These are phyloP conservation scores for Creontiades dilutus DNA, from an alignment of 2,888 invertebrate species.

Conservation along the genomic window DNA sequence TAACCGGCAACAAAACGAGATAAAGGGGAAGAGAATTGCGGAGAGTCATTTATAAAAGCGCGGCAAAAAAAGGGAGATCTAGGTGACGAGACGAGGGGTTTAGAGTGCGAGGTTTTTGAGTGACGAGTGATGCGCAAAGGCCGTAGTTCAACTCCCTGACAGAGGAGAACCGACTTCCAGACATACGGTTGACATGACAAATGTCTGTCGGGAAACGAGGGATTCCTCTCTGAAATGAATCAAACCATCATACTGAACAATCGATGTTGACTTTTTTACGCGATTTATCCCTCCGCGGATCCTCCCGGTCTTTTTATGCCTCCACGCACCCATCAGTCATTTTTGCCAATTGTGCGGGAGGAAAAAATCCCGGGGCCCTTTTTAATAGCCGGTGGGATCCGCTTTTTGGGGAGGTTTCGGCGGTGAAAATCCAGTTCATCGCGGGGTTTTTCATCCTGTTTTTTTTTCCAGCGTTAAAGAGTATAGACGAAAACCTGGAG, in stretches of 20 bases:
- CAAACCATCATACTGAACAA: constrained; percentile 51
- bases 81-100: constrained; percentile 16
- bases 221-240: constrained; percentile 34
- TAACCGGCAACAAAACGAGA: constrained; percentile 30
- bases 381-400: constrained; percentile 7
- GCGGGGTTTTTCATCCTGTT: background rate
- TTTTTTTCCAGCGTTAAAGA: background rate
- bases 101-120: constrained; percentile 30
- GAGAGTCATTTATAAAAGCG: constrained; percentile 53
- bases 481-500: background rate
- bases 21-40: background rate
- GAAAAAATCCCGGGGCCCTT: background rate
- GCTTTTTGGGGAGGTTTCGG: background rate
- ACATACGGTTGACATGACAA: constrained; percentile 63
- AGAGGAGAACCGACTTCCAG: constrained; percentile 17
- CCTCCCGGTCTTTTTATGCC: background rate
- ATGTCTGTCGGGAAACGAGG: constrained; percentile 18
- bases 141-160: constrained; percentile 1
- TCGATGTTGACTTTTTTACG: constrained; percentile 55
- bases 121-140: constrained; percentile 50
- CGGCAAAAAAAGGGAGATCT: background rate
- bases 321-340: constrained; percentile 25
- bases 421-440: background rate
- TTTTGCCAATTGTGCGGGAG: constrained; percentile 32
- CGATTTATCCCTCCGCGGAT: constrained; percentile 40